These are phyloP conservation scores for Hypothenemus hampei DNA, from an alignment of 1,140 invertebrate species.

Conservation along the genomic window DNA sequence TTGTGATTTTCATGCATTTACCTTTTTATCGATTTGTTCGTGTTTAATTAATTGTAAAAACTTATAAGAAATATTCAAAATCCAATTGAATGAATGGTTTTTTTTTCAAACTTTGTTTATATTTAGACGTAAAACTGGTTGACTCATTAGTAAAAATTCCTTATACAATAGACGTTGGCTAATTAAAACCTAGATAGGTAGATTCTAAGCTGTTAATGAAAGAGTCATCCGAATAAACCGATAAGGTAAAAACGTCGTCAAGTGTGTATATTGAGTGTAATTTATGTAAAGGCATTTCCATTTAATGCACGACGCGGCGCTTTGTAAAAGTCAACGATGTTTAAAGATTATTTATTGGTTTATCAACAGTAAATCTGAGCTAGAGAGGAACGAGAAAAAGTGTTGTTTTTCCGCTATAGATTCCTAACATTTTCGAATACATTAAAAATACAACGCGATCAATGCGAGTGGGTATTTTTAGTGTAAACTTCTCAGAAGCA, in stretches of 20 bases:
- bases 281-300: constrained; percentile 22
- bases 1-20: too few relatives aligned
- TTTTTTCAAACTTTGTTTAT: too few relatives aligned
- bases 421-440: neutral
- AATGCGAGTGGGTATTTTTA: neutral
- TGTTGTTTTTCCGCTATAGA: neutral
- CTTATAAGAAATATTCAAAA: too few relatives aligned
- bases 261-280: constrained; percentile 13
- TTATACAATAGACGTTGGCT: too few relatives aligned
- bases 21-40: too few relatives aligned
- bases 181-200: too few relatives aligned
- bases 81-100: too few relatives aligned
- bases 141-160: too few relatives aligned
- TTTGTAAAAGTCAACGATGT: constrained; percentile 17
- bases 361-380: constrained; percentile 15
- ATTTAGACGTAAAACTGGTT: too few relatives aligned
- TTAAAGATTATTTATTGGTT: constrained; percentile 21
- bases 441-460: neutral
- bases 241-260: constrained; percentile 2
- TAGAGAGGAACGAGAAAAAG: neutral
- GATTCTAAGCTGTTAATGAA: too few relatives aligned
- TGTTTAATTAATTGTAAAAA: too few relatives aligned
- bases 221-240: too few relatives aligned
- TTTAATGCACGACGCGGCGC: constrained; percentile 16
- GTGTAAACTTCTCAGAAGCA: neutral